A percentile compares a stretch with the other conserved stretches of the same genome.
Conservation (phyloP, 2,113 vertebrate genomes). For the Pituophis catenifer region DNA sequence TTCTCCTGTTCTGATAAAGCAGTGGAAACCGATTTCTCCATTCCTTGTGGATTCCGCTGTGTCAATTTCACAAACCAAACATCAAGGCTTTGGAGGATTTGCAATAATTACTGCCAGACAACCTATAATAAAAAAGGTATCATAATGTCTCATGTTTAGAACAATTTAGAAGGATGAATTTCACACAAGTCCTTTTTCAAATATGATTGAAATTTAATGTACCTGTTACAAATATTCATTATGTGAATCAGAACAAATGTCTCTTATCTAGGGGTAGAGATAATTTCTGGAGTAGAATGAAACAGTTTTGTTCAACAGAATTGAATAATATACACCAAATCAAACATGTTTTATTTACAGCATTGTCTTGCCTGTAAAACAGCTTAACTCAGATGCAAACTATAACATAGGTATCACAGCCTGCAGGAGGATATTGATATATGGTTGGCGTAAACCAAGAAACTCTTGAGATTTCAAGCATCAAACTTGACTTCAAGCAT, state of each 20-base stretch:
- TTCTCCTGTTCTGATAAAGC: constrained; percentile 37
- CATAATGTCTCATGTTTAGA: constrained; percentile 5
- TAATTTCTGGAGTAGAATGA: not conserved
- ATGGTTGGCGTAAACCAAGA: not conserved
- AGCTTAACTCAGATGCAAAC: not conserved
- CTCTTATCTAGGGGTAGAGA: not conserved
- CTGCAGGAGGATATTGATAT: not conserved
- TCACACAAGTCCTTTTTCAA: not conserved
- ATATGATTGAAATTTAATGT: not conserved
- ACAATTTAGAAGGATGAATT: not conserved
- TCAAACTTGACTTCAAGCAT: not conserved
- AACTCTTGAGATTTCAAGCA: not conserved
- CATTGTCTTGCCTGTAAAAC: not conserved
- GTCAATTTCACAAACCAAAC: constrained; percentile 1
- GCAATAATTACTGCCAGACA: constrained; percentile 20
- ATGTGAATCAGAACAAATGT: not conserved
- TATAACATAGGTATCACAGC: not conserved
- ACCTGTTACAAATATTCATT: not conserved
- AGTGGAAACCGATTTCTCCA: constrained; percentile 45
- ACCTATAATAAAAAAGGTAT: constrained; percentile 18
- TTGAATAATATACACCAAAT: not conserved
- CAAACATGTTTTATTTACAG: not conserved
- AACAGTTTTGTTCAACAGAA: not conserved
- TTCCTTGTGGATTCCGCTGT: constrained; percentile 39
- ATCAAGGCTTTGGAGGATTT: constrained; percentile 29